Evolutionary conservation across 1,140 invertebrate species (phyloP), one percentile per base, ranked within the genome.

Genomic region (Agrilus planipennis): DNA sequence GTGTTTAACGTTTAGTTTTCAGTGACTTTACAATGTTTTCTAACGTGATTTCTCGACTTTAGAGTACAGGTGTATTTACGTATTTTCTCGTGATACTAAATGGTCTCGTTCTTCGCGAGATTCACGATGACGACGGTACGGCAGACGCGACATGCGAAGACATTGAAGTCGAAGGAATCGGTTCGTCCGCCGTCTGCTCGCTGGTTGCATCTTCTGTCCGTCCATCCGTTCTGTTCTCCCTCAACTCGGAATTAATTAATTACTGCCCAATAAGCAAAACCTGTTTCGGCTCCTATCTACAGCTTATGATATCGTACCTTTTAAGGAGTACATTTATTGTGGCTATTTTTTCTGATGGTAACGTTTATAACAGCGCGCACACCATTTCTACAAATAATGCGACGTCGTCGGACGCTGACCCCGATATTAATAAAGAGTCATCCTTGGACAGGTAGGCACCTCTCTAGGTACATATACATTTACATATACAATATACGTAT

Each of bases 171-270:
- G 12, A 32, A 5, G 30, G 17, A 15, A 15, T 32, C 12, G 17
- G 17, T 32, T 15, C 30, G 30, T n/a, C n/a, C n/a, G n/a, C n/a
- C n/a, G n/a, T n/a, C n/a, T n/a, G n/a, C n/a, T 31, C 28, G 16
- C 20, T 38, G 49, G 53, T 55, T 46, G 44, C 41, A 53, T 53
- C 49, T 49, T 15, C 18, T 42, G 39, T 40, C 35, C 21, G 39
- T 45, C 43, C 32, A 44, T 42, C 45, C 41, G 49, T 34, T 40
- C 39, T 34, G 37, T 34, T 45, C 44, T 39, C 39, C 44, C 39
- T 39, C 31, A 42, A 34, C n/a, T n/a, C n/a, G n/a, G n/a, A n/a
- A 49, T 46, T 50, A 53, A 52, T 52, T 50, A 52, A 53, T 53
- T 50, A 53, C 45, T 46, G 40, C 48, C 48, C 46, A 45, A 49